phyloP scores from a whole-genome alignment of 2,113 vertebrate genomes.

The Corythoichthys intestinalis region DNA sequence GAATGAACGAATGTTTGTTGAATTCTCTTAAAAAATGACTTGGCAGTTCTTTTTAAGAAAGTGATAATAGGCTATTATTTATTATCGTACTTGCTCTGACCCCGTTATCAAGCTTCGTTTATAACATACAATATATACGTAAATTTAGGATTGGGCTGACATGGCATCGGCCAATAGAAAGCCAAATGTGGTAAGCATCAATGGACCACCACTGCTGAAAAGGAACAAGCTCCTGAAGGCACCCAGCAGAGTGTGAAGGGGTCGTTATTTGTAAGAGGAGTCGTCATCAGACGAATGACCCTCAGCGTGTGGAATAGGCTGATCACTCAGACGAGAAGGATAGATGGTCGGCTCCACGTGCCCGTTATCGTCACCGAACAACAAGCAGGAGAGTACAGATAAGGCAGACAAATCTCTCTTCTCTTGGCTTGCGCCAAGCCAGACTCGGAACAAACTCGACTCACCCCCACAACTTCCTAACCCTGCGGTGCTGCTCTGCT shows the following conservation, averaged over 20 bases:
- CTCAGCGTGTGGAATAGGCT: background rate
- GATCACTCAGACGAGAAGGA: slow-evolving; percentile 1
- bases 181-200: background rate
- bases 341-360: background rate
- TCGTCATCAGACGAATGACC: background rate
- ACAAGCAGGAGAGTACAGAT: background rate
- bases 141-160: background rate
- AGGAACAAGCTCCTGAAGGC: background rate
- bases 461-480: background rate
- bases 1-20: no score
- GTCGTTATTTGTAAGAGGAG: background rate
- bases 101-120: background rate
- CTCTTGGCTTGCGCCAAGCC: background rate
- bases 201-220: background rate
- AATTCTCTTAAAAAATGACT: no score
- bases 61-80: background rate
- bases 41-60: no score
- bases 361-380: background rate
- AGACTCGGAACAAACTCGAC: background rate
- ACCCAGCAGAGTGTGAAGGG: background rate
- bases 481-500: background rate
- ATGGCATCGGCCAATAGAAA: background rate
- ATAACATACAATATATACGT: background rate
- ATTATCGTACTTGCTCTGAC: background rate
- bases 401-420: background rate